A percentile compares a stretch with the other conserved stretches of the same genome.
Evolutionary conservation across 1,140 invertebrate genomes (phyloP).

Genomic region (Penaeus chinensis): DNA sequence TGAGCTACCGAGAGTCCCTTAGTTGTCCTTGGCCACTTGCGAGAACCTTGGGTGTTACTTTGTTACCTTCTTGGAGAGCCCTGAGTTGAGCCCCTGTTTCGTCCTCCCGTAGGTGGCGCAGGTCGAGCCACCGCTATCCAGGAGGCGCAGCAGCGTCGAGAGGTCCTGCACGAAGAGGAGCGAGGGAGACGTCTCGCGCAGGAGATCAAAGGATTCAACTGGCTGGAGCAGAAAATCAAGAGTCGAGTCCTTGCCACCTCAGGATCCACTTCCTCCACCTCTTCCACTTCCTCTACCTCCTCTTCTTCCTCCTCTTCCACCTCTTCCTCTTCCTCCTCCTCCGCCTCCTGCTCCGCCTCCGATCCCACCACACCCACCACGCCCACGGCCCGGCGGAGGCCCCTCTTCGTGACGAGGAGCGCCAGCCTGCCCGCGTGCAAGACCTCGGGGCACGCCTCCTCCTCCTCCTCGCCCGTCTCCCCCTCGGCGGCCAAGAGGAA

Average conservation of each 20-base stretch:
- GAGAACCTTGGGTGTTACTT: too few relatives aligned
- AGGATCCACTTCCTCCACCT: too few relatives aligned
- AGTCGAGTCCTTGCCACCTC: conserved; percentile 27
- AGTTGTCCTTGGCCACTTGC: too few relatives aligned
- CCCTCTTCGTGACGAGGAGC: neutral
- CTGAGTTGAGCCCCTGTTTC: neutral
- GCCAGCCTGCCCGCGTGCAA: neutral
- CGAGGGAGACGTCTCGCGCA: conserved; percentile 34
- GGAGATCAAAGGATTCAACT: conserved; percentile 56
- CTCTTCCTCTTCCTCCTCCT: too few relatives aligned
- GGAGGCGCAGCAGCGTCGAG: conserved; percentile 20
- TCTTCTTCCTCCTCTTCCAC: too few relatives aligned
- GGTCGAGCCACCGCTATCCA: conserved; percentile 10
- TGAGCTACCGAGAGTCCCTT: too few relatives aligned
- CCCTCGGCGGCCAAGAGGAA: neutral
- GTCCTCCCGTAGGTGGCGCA: conserved; percentile 11
- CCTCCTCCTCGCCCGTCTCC: neutral
- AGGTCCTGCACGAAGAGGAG: conserved; percentile 39
- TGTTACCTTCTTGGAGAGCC: too few relatives aligned
- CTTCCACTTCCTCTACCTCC: too few relatives aligned
- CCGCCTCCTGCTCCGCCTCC: neutral
- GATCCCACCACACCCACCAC: neutral
- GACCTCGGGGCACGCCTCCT: neutral
- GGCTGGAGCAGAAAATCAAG: conserved; percentile 54
- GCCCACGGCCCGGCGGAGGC: neutral